Conservation (phyloP, 2,797 vertebrate species). For the Trachops cirrhosus region DNA sequence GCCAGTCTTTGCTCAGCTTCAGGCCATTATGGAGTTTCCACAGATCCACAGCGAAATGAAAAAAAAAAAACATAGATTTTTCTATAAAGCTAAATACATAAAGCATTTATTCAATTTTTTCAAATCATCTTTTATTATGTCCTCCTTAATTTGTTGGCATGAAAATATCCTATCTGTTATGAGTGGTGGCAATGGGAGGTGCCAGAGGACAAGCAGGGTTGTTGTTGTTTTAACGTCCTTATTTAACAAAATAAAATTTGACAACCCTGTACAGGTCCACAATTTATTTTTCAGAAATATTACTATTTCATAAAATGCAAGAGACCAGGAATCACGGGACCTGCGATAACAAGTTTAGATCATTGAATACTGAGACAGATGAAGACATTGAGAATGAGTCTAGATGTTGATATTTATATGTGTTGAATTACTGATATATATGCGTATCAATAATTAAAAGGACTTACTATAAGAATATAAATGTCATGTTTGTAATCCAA, state of each 20-base stretch:
- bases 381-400: not conserved
- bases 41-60: not conserved
- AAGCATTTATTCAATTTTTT: not conserved
- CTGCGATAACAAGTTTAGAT: not conserved
- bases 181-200: not conserved
- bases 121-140: not conserved
- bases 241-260: constrained; percentile 33
- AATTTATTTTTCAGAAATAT: constrained; percentile 1
- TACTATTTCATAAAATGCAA: not conserved
- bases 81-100: not conserved
- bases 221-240: not conserved
- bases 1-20: not conserved
- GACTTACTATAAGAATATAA: not conserved
- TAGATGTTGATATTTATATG: not conserved
- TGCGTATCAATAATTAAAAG: not conserved
- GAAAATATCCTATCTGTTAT: not conserved
- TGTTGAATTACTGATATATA: not conserved
- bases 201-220: not conserved
- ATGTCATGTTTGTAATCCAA: not conserved
- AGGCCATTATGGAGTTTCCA: not conserved
- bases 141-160: not conserved
- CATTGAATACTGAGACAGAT: not conserved
- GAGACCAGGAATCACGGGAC: not conserved
- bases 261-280: not conserved
- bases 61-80: not conserved